Percentiles rank a stretch among this genome's conserved stretches.
phyloP scores from a whole-genome alignment of 2,888 invertebrate genomes.

The Cecidostiba fungosa region DNA sequence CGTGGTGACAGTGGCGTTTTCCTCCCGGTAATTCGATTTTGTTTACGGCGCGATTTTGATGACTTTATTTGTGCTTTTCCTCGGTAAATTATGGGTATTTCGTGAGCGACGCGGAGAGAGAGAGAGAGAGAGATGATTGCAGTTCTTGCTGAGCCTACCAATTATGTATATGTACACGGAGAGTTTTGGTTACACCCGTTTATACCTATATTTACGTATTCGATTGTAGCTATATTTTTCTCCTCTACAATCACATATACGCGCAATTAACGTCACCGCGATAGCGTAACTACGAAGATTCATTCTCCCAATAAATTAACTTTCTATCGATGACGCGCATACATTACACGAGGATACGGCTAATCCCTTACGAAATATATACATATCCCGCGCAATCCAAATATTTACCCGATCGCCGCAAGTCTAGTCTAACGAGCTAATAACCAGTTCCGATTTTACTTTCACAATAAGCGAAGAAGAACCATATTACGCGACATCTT shows the following conservation, averaged over 20 bases:
- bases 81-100: not conserved
- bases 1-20: constrained; percentile 3
- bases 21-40: not conserved
- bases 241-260: too few relatives aligned
- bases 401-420: not conserved
- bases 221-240: not conserved
- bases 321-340: not conserved
- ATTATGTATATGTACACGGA: too few relatives aligned
- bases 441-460: too few relatives aligned
- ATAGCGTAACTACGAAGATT: not conserved
- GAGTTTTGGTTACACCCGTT: too few relatives aligned
- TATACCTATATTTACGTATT: not conserved
- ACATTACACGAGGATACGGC: not conserved
- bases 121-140: too few relatives aligned
- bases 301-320: not conserved
- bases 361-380: not conserved
- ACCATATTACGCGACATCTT: too few relatives aligned
- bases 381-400: not conserved
- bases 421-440: too few relatives aligned
- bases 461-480: too few relatives aligned
- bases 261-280: not conserved
- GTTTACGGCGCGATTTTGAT: constrained; percentile 6
- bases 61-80: not conserved
- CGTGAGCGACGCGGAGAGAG: too few relatives aligned
- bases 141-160: too few relatives aligned